Evolutionary conservation across 2,797 vertebrate species (phyloP).

Genomic region (Botia kubotai): DNA sequence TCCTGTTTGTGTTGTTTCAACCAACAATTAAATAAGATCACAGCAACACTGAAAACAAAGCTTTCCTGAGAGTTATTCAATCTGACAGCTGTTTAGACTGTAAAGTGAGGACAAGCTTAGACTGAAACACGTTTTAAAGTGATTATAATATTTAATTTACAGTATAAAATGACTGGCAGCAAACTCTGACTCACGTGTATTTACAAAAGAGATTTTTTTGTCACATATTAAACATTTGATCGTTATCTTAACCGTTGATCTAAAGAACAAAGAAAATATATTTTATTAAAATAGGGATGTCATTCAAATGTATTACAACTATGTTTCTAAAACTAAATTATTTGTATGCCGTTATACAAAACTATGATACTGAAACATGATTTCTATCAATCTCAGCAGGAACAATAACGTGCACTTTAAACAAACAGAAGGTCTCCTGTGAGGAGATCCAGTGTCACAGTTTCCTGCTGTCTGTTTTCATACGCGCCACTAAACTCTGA

Average conservation of each 20-base stretch:
- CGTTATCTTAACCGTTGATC: neutral
- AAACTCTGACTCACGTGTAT: too few relatives aligned
- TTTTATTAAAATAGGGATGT: too few relatives aligned
- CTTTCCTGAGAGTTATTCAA: neutral
- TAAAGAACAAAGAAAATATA: neutral
- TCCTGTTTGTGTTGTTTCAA: conserved; percentile 26
- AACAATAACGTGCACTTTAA: too few relatives aligned
- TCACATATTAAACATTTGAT: neutral
- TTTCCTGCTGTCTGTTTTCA: neutral
- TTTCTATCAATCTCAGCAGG: too few relatives aligned
- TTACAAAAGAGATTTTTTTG: too few relatives aligned
- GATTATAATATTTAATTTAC: conserved; percentile 18
- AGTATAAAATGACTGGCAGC: neutral
- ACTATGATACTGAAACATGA: too few relatives aligned
- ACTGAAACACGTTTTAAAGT: neutral
- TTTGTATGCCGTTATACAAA: too few relatives aligned
- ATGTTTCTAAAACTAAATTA: too few relatives aligned
- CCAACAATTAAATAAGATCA: conserved; percentile 21
- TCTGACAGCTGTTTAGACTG: conserved; percentile 34
- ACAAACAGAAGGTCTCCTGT: too few relatives aligned
- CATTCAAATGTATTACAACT: too few relatives aligned
- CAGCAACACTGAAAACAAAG: neutral
- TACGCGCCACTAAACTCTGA: neutral
- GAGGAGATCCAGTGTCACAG: neutral
- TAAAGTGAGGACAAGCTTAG: neutral